phyloP scores from a whole-genome alignment of 2,888 invertebrate species.

The Tortrix viridana region DNA sequence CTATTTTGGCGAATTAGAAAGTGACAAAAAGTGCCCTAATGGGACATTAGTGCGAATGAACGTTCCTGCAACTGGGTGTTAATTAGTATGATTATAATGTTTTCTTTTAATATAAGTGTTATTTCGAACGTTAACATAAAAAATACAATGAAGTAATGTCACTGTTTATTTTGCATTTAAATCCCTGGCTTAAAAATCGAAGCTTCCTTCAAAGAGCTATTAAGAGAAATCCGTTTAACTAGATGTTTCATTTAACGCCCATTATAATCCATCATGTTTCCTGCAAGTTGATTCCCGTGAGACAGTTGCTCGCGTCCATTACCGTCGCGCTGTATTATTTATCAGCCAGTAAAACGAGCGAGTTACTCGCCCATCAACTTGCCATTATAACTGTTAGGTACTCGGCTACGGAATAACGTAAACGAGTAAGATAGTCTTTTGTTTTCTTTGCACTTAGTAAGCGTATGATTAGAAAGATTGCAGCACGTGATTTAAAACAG shows the following conservation, averaged over 20 bases:
- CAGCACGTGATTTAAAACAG: no score
- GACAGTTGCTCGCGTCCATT: conserved; percentile 18
- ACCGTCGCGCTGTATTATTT: conserved; percentile 19
- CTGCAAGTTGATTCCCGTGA: conserved; percentile 5
- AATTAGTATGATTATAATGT: no score
- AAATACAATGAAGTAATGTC: no score
- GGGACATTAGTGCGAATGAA: no score
- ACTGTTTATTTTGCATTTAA: no score
- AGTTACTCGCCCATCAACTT: conserved; percentile 6
- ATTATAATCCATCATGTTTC: conserved; percentile 17
- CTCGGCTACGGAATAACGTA: neutral
- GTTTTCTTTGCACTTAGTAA: neutral
- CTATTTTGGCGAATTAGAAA: no score
- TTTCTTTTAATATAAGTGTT: no score
- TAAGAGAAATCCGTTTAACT: neutral
- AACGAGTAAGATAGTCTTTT: neutral
- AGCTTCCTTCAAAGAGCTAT: neutral
- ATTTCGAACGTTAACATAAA: no score
- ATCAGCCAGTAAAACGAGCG: conserved; percentile 8
- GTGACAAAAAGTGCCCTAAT: no score
- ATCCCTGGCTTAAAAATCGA: no score
- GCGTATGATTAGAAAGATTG: neutral
- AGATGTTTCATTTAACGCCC: conserved; percentile 12
- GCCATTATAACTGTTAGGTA: neutral
- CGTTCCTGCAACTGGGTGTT: no score